A percentile compares a stretch with the other conserved stretches of the same genome.
phyloP scores from a whole-genome alignment of 2,797 vertebrate genomes.

The Pelodytes ibericus region DNA sequence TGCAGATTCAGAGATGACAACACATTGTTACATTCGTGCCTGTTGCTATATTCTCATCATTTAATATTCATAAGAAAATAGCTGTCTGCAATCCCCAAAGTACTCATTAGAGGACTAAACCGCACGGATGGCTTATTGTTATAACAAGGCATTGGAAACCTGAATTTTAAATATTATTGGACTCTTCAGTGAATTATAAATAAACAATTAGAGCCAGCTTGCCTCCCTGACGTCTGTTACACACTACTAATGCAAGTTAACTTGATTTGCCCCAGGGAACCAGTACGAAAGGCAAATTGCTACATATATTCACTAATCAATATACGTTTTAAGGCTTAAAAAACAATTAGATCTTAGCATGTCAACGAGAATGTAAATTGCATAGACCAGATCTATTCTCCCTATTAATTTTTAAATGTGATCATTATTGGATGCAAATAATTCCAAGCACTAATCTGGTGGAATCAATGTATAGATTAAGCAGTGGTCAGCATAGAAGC shows the following conservation, averaged over 20 bases:
- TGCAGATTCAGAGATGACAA: constrained; percentile 38
- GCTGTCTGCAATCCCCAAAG: constrained; percentile 47
- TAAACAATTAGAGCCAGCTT: constrained; percentile 44
- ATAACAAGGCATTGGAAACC: constrained; percentile 36
- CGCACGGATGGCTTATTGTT: constrained; percentile 43
- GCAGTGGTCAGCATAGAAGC: constrained; percentile 12
- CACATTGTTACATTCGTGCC: constrained; percentile 40
- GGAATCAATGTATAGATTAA: constrained; percentile 11
- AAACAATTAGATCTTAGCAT: constrained; percentile 13
- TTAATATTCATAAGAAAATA: constrained; percentile 56
- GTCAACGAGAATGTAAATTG: constrained; percentile 23
- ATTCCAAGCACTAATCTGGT: constrained; percentile 8
- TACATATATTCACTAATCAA: constrained; percentile 49
- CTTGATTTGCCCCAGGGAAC: constrained; percentile 22
- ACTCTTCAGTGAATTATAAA: constrained; percentile 47
- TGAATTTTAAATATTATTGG: constrained; percentile 39
- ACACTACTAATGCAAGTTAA: constrained; percentile 37
- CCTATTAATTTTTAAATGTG: constrained; percentile 31
- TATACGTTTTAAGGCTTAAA: constrained; percentile 34
- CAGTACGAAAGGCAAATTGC: constrained; percentile 21
- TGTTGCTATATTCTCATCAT: constrained; percentile 32
- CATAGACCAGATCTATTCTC: background rate
- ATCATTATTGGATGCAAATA: constrained; percentile 19
- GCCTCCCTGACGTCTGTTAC: constrained; percentile 35
- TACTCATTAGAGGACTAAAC: constrained; percentile 40